Base-by-base conservation (phyloP, 2,888 invertebrate genomes). In the Leucoma salicis region DNA sequence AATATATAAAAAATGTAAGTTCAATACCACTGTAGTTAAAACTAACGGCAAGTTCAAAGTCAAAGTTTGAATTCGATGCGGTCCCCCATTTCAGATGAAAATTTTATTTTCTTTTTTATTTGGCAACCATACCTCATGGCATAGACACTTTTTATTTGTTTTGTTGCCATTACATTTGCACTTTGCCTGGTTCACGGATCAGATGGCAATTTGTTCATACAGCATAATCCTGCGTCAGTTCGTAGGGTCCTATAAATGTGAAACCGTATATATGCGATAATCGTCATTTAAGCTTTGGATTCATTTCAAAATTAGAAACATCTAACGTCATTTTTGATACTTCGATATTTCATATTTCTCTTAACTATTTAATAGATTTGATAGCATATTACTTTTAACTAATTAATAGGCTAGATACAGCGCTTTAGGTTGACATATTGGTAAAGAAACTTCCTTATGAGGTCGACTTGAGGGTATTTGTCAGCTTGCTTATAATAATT, bases 91-190 rank as follows among this genome's bases (percentile, higher is more conserved):
- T 32, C 49, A 60, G 40, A 40, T 29, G 35, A 21, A 46, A 40
- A 45, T 58, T 63, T 56, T 58, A 46, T 44, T 43, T 64, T 65
- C 42, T 40, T 66, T 70, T 57, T 44, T 28, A 12, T 55, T 66
- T 75, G 62, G 61, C 74, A 67, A 66, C 62, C 71, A 71, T 72
- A 53, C 50, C 56, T 68, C 71, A 68, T 66, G 46, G 58, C 63
- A 57, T 68, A 46, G 52, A 46, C 42, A 46, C 25, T 48, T 53
- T 43, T 35, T 57, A 59, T 49, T 62, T 70, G 66, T 78, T 74
- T 51, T 62, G 72, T 85, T 85, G 85, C 84, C 56, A 1, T 73
- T 68, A 80, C 76, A 78, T 70, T 50, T 72, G 84, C 85, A 84
- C 83, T 53, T 41, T 47, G 61, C 53, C 51, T 35, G 51, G 49